Conservation (phyloP, 2,113 vertebrate genomes). For the Pluvianellus socialis region DNA sequence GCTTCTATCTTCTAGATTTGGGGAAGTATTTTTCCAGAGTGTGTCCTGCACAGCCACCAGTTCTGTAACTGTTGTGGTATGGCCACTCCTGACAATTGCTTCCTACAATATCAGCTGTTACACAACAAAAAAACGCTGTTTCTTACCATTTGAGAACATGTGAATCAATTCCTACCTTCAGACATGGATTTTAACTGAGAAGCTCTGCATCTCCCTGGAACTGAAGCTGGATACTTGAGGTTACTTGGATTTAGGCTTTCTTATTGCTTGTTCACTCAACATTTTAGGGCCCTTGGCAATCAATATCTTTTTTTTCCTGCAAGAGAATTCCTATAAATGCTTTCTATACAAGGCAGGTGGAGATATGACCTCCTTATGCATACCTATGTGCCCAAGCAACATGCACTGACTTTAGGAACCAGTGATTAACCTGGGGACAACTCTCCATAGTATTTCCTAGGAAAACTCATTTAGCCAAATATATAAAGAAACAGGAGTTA, state of each 20-base stretch:
- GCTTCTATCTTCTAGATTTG: accelerated
- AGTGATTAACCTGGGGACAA: not conserved
- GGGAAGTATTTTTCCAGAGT: not conserved
- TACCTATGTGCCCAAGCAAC: not conserved
- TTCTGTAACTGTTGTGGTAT: not conserved
- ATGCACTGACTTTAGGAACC: not conserved
- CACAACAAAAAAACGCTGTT: not conserved
- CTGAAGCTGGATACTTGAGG: not conserved
- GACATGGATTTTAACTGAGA: not conserved
- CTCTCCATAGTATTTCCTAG: not conserved
- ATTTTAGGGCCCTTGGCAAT: not conserved
- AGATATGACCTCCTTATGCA: not conserved
- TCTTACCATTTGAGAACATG: not conserved
- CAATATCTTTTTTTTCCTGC: not conserved
- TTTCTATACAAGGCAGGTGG: not conserved
- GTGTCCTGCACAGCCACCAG: not conserved
- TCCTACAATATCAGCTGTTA: not conserved
- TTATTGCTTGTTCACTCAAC: not conserved
- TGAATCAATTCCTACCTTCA: not conserved
- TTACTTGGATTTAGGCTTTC: not conserved
- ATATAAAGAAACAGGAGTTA: not conserved
- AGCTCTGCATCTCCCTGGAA: not conserved
- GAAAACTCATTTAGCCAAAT: not conserved
- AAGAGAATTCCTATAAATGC: not conserved
- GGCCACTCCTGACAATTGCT: not conserved